Base-by-base conservation (phyloP, 2,888 invertebrate genomes). In the Platynereis dumerilii region DNA sequence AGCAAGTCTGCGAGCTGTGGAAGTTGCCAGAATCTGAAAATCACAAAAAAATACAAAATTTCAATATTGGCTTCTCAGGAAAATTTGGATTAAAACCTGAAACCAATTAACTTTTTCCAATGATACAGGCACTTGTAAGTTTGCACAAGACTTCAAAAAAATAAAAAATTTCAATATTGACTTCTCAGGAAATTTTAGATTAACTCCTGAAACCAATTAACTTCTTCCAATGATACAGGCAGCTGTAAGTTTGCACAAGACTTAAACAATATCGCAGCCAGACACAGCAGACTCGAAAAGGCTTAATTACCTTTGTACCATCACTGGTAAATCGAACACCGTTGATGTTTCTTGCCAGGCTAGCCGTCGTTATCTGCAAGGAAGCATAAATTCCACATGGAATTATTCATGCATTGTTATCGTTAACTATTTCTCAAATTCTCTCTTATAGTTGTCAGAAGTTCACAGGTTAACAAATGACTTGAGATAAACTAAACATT, bases 281-380 rank as follows among this genome's bases (percentile, higher is more conserved):
- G n/a, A n/a, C 20, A n/a, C n/a, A n/a, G n/a, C n/a, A n/a, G n/a
- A n/a, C 7, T 34, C 34, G 12, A 7, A 34, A 34, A 34, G 12
- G 34, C 34, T 7, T 34, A 12, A 12, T 7, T 34, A 34, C 84
- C 76, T 82, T 80, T 15, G 82, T 80, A 22, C 86, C 85, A 76
- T 86, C 86, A 26, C 83, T 84, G 17, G 84, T 85, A 68, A 86
- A 86, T 34, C 85, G 75, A 29, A 86, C 85, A 28, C 85, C 85
- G 71, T 84, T 86, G 20, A 86, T 82, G 75, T 85, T 84, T 63
- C 84, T 78, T 0, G 84, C 81, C 44, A 84, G 74, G 2, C 84
- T 83, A 76, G 83, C 79, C 17, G 84, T 82, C 26, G 83, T 83
- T 58, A 85, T 83, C 77, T 85, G 80, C 69, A 62, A 66, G 48